Evolutionary conservation across 1,140 invertebrate genomes (phyloP), one percentile per base, ranked within the genome.

Genomic region (Drosophila erecta): DNA sequence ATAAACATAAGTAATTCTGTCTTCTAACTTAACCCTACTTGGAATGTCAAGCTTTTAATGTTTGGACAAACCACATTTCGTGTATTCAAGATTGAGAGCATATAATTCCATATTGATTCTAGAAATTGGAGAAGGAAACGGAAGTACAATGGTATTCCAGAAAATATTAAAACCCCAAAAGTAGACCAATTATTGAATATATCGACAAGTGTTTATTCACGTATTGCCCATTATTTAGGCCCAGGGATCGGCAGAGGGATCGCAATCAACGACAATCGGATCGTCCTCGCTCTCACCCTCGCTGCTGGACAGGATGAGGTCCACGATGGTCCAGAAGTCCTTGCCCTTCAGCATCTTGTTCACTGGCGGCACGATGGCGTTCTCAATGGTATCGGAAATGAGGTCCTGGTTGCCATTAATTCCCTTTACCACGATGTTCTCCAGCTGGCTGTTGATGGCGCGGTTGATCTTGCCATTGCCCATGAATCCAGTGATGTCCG

Each of bases 291-390:
- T 75, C 43, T 89, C 85, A 27, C 66, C 78, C 1, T 85, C 83
- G 46, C 69, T 62, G 69, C 83, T 80, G n/a, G 83, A 71, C 7
- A 91, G 43, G 64, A 91, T 89, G 47, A 80, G 33, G 59, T 92
- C 90, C 10, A 91, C 75, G 20, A 92, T 6, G 5, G 76, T 87
- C 90, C 90, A 92, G 72, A 92, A 91, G 64, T 91, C 79, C 11
- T 90, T 90, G 60, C 90, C 90, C 84, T 92, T 92, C 5, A 92
- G 77, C 17, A 81, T 30, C 33, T 90, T 84, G 70, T 92, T 92
- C 15, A 91, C 77, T 17, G n/a, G 76, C 20, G 90, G 87, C 55
- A 92, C 65, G 17, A 92, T n/a, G 4, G 37, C 51, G 27, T 90
- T 50, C 61, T 91, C 90, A 43, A 92, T 92, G 37, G 55, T 56